Base-by-base conservation (phyloP, 2,888 invertebrate genomes). In the Gari tellinella region DNA sequence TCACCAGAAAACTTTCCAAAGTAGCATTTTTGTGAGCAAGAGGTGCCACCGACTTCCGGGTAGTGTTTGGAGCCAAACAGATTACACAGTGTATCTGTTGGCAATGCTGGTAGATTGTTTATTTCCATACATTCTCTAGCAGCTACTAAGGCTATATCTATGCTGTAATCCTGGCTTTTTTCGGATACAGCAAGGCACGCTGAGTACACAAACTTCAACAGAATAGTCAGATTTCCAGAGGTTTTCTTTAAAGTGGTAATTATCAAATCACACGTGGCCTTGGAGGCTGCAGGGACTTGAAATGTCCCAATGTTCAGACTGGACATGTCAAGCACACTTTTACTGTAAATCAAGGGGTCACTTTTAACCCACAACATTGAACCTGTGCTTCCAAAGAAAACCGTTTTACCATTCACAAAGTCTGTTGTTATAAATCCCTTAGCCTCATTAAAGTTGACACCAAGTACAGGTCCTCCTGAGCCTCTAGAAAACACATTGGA, bases 141-240 rank as follows among this genome's bases (percentile, higher is more conserved):
- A n/a, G 82, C 46, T 19, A 64, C 63, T 2, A 81, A 17, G 5
- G 69, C 55, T 1, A 56, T 23, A 60, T 63, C 62, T 65, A 45
- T 14, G 65, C 52, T 15, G 26, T 52, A n/a, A n/a, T n/a, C n/a
- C n/a, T n/a, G n/a, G n/a, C n/a, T n/a, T n/a, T n/a, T n/a, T n/a
- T n/a, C n/a, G n/a, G 80, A 65, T 66, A 85, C 82, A 60, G 70
- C 74, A 14, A 81, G 49, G 51, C 86, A 86, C 3, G 53, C 67
- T 40, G 72, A 74, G 64, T 77, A 82, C 58, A 67, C 69, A 23
- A 73, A 74, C n/a, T 70, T 55, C 3, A 74, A 52, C 3, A 74
- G 41, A 0, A 58, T 49, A 2, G 21, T 23, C 3, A 67, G 58
- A 3, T 68, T 53, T 2, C 45, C 31, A 58, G 72, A 77, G 15